These are phyloP conservation scores for Tetranychus truncatus DNA, from an alignment of 2,888 invertebrate genomes.

Conservation along the genomic window DNA sequence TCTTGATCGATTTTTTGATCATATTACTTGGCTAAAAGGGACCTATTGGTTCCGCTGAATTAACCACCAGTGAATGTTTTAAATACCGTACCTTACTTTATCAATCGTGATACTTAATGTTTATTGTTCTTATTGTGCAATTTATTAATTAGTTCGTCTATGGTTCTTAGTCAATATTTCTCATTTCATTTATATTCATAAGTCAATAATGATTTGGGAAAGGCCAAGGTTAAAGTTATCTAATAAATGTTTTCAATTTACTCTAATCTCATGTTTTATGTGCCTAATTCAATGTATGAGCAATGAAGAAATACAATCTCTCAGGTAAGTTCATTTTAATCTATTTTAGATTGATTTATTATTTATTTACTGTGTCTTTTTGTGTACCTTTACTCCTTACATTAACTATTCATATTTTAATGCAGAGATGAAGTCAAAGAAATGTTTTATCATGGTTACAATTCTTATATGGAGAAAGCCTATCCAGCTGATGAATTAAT, in stretches of 20 bases:
- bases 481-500: slow-evolving; percentile 96
- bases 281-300: neutral
- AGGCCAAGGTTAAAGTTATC: neutral
- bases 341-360: neutral
- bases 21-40: too few relatives aligned
- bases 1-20: too few relatives aligned
- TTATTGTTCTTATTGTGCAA: too few relatives aligned
- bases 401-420: neutral
- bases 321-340: neutral
- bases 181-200: too few relatives aligned
- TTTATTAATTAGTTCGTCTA: too few relatives aligned
- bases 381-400: too few relatives aligned
- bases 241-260: neutral
- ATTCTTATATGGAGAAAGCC: slow-evolving; percentile 85
- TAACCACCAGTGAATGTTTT: too few relatives aligned
- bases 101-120: too few relatives aligned
- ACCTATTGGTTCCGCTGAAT: too few relatives aligned
- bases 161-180: too few relatives aligned
- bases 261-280: neutral
- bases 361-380: neutral
- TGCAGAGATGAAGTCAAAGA: slow-evolving; percentile 66
- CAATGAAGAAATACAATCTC: neutral
- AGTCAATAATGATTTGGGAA: neutral
- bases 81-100: too few relatives aligned
- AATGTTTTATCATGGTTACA: slow-evolving; percentile 93